Percentiles rank a stretch among this genome's conserved stretches.
phyloP scores from a whole-genome alignment of 1,140 invertebrate genomes.

The Adoxophyes honmai region DNA sequence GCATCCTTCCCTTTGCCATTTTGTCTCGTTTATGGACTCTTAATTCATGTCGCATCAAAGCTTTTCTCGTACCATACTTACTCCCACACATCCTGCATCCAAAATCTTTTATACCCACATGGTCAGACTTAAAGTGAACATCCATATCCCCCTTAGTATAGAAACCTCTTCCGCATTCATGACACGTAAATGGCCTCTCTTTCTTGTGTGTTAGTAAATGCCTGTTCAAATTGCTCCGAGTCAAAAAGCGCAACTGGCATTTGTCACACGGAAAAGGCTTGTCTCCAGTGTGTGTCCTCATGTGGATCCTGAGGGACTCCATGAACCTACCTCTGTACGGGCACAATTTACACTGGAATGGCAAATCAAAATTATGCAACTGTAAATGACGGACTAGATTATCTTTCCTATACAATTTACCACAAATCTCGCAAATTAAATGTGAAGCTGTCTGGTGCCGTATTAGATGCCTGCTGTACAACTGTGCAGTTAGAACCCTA shows the following conservation, averaged over 20 bases:
- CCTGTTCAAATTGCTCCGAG: conserved; percentile 65
- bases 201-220: conserved; percentile 51
- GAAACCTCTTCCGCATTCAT: conserved; percentile 39
- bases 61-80: conserved; percentile 58
- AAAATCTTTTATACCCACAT: conserved; percentile 60
- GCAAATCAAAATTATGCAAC: conserved; percentile 35
- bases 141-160: conserved; percentile 37
- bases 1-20: conserved; percentile 38
- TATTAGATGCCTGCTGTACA: conserved; percentile 35
- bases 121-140: conserved; percentile 51
- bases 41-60: conserved; percentile 62
- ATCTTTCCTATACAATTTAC: conserved; percentile 40
- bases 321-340: conserved; percentile 43
- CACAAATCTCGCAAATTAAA: conserved; percentile 43
- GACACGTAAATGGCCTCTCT: conserved; percentile 36
- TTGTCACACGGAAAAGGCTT: conserved; percentile 66
- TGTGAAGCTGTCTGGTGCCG: conserved; percentile 34
- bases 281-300: conserved; percentile 65
- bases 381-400: conserved; percentile 35
- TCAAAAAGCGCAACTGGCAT: conserved; percentile 61
- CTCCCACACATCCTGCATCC: conserved; percentile 62
- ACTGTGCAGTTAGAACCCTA: conserved; percentile 27
- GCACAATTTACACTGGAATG: conserved; percentile 37
- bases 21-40: conserved; percentile 60
- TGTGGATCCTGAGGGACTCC: conserved; percentile 57